Evolutionary conservation across 2,113 vertebrate genomes (phyloP), one percentile per base, ranked within the genome.

Genomic region (Phyllostomus discolor): DNA sequence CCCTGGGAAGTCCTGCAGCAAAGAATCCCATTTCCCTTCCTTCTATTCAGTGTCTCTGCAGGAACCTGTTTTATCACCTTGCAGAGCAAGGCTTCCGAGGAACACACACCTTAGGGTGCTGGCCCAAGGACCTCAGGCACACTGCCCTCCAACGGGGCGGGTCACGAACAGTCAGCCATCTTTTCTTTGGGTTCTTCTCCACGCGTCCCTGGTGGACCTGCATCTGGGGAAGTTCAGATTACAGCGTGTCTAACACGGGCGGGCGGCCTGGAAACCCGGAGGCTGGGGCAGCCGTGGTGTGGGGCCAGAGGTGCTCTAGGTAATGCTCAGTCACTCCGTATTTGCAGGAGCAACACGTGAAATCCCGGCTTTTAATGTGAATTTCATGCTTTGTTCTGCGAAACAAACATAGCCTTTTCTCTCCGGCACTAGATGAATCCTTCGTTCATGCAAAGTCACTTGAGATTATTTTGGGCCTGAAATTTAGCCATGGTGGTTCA

Each of bases 211-310:
- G 16, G 62, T 41, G 54, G n/a, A 24, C 70, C 87, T 78, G 72
- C 31, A 8, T 33, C 15, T 19, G 0, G 0, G 72, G 73, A 41
- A 12, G 5, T 46, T 92, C 59, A 2, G 26, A 6, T 16, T 7
- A 4, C 7, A 4, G 17, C 0, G 0, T n/a, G 48, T 43, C 1
- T 43, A 12, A 7, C 0, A 4, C 4, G 31, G 66, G 66, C 31
- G 35, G 87, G 66, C 31, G 35, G 87, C 54, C 33, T 3, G 4
- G 75, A 54, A 72, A 9, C 26, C 50, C 0, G 0, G 20, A 33
- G 20, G 5, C 1, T 48, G 52, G 54, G 14, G 22, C 22, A 26
- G 28, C 7, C 0, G 4, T 0, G 14, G 57, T 7, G 26, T 17
- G 22, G 26, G 50, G 4, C 54, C 28, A 31, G 28, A 24, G 3